Evolutionary conservation across 2,888 invertebrate genomes (phyloP).

Genomic region (Agelastica alni): DNA sequence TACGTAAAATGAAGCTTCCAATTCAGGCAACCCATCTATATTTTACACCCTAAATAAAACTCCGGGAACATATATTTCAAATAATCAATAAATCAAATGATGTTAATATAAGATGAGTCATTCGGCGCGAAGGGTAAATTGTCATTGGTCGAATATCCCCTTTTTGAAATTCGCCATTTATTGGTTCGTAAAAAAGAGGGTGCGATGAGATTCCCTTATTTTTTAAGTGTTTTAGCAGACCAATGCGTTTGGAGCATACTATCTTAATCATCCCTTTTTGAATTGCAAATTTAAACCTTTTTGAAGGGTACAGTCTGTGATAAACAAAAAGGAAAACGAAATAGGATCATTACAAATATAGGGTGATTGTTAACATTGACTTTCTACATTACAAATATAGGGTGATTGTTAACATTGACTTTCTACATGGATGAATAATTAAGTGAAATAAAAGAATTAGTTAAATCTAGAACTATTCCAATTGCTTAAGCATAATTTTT

Average conservation of each 20-base stretch:
- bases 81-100: slow-evolving; percentile 28
- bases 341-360: neutral
- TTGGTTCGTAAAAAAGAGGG: slow-evolving; percentile 50
- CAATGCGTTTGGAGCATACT: slow-evolving; percentile 40
- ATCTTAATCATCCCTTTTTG: slow-evolving; percentile 23
- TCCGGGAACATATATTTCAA: slow-evolving; percentile 6
- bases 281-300: slow-evolving; percentile 11
- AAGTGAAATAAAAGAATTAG: too few species aligned
- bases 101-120: slow-evolving; percentile 45
- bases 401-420: neutral
- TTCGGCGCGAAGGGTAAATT: slow-evolving; percentile 30
- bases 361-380: neutral
- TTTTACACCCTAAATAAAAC: slow-evolving; percentile 10
- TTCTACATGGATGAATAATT: too few species aligned
- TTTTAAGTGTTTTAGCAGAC: slow-evolving; percentile 51
- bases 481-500: too few species aligned
- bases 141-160: slow-evolving; percentile 47
- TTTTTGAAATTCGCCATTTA: slow-evolving; percentile 43
- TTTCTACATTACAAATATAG: too few species aligned
- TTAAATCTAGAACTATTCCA: too few species aligned
- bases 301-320: slow-evolving; percentile 4
- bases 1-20: too few species aligned
- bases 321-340: neutral
- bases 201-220: slow-evolving; percentile 48
- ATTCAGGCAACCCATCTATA: neutral